These are phyloP conservation scores for Microhierax caerulescens DNA, from an alignment of 2,797 vertebrate genomes.

Conservation along the genomic window DNA sequence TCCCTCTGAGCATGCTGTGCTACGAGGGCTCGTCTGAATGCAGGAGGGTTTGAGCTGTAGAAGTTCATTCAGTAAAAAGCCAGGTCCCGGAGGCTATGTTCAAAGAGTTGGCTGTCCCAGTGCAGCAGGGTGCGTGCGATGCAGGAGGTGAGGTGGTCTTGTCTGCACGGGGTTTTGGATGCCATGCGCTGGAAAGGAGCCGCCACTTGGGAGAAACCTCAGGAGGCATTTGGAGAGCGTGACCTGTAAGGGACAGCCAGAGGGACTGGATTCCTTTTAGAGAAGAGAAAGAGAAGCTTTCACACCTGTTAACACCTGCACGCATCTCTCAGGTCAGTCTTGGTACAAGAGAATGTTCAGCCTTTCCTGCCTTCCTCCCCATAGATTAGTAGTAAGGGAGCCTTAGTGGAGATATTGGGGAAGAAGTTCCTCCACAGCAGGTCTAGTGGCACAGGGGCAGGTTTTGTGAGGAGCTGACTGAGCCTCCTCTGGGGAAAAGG, in stretches of 20 bases:
- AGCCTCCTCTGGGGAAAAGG: not conserved
- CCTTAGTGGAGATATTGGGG: not conserved
- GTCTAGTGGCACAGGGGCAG: not conserved
- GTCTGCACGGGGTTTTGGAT: accelerated
- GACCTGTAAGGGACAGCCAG: not conserved
- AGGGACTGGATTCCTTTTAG: not conserved
- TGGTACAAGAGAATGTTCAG: not conserved
- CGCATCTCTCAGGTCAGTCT: not conserved
- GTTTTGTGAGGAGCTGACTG: not conserved
- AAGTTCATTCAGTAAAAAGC: not conserved
- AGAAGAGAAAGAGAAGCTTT: not conserved
- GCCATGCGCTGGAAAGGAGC: accelerated
- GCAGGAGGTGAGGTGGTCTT: not conserved
- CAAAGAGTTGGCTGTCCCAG: not conserved
- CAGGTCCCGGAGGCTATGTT: not conserved
- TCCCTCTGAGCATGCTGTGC: accelerated
- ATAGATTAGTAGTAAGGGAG: not conserved
- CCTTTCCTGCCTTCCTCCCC: not conserved
- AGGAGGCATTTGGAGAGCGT: accelerated
- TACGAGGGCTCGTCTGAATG: not conserved
- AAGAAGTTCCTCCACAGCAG: not conserved
- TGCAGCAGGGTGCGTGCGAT: accelerated
- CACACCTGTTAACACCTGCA: not conserved
- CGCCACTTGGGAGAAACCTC: accelerated
- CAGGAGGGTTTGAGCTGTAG: not conserved